Percentiles rank a stretch among this genome's conserved stretches.
phyloP scores from a whole-genome alignment of 1,140 invertebrate species.

The Cepaea nemoralis region DNA sequence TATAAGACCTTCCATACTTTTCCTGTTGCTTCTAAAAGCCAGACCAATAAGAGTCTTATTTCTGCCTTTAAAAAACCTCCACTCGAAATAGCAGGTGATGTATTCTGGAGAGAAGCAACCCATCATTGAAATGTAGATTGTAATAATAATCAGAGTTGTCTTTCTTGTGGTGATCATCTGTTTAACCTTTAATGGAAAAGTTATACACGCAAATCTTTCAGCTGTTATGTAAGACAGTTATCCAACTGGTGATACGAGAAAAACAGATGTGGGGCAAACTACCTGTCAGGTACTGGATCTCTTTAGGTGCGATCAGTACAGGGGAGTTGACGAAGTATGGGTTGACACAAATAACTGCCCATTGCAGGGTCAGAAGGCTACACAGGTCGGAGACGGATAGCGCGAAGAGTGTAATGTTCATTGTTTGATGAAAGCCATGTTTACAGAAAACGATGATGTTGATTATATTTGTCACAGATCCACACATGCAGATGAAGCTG shows the following conservation, averaged over 20 bases:
- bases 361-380: too few species aligned
- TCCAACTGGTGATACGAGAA: slow-evolving; percentile 12
- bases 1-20: neutral
- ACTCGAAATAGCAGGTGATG: neutral
- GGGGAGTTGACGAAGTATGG: neutral
- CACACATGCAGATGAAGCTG: neutral
- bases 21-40: neutral
- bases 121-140: neutral
- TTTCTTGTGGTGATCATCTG: neutral
- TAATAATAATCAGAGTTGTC: neutral
- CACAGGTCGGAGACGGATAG: neutral
- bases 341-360: neutral
- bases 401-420: neutral
- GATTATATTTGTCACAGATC: neutral
- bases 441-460: neutral
- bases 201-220: slow-evolving; percentile 16
- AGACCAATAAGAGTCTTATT: slow-evolving; percentile 4
- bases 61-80: neutral
- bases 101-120: neutral
- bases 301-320: neutral
- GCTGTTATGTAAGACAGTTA: slow-evolving; percentile 21
- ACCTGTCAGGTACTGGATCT: neutral
- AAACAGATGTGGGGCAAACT: slow-evolving; percentile 3
- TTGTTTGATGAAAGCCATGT: neutral
- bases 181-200: slow-evolving; percentile 21